These are phyloP conservation scores for Cephus pygmeus DNA, from an alignment of 2,888 invertebrate species.

Conservation along the genomic window DNA sequence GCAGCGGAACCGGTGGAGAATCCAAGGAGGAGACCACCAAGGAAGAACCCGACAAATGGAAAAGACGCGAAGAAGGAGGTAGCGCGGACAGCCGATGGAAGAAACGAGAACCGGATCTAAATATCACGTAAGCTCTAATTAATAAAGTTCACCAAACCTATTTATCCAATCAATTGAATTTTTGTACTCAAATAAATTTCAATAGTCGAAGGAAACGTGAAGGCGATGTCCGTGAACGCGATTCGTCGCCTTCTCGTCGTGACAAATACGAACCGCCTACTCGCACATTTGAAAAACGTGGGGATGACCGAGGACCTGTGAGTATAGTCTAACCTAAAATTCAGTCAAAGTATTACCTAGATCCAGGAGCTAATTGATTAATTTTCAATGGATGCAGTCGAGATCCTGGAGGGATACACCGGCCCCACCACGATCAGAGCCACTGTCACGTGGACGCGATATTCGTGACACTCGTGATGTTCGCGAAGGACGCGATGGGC, in stretches of 20 bases:
- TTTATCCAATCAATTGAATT: not conserved
- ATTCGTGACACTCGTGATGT: slow-evolving; percentile 21
- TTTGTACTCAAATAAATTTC: not conserved
- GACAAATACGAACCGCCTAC: not conserved
- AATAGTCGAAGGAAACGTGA: not conserved
- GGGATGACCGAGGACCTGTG: not conserved
- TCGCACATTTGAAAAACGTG: not conserved
- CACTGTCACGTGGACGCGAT: not conserved
- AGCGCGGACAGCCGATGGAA: slow-evolving; percentile 16
- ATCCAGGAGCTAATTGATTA: not conserved
- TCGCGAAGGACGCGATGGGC: slow-evolving; percentile 35
- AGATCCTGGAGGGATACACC: slow-evolving; percentile 1
- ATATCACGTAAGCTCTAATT: not conserved
- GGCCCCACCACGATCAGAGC: not conserved
- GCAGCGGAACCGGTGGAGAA: not conserved
- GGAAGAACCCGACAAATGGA: slow-evolving; percentile 26
- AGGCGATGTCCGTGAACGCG: not conserved
- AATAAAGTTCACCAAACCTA: not conserved
- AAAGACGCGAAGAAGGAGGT: slow-evolving; percentile 13
- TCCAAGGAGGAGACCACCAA: slow-evolving; percentile 16
- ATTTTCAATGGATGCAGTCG: not conserved
- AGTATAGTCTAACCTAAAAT: not conserved
- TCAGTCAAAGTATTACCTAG: not conserved
- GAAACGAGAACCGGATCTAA: slow-evolving; percentile 8
- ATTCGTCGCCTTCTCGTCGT: not conserved